Evolutionary conservation across 2,888 invertebrate species (phyloP).

Genomic region (Tiliacea citrago): DNA sequence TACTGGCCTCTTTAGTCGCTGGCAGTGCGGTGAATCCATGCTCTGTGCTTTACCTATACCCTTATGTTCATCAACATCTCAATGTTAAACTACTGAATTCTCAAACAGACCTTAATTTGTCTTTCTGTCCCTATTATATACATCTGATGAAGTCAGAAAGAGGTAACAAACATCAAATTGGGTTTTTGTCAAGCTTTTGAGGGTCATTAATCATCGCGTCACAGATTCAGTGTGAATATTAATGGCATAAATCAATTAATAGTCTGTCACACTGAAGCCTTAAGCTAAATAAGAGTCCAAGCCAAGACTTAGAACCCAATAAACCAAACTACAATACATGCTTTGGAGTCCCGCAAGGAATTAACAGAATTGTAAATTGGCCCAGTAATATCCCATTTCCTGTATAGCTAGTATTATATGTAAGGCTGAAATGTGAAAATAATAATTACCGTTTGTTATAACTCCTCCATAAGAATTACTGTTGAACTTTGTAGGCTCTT

Average conservation of each 20-base stretch:
- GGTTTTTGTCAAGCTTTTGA: neutral
- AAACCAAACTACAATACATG: slow-evolving; percentile 3
- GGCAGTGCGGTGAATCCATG: neutral
- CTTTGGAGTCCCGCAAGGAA: slow-evolving; percentile 8
- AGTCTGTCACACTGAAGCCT: neutral
- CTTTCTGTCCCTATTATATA: neutral
- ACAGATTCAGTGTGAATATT: neutral
- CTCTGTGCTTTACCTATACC: neutral
- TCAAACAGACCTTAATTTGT: neutral
- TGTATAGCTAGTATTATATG: neutral
- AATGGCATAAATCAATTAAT: neutral
- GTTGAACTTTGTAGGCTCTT: slow-evolving; percentile 84
- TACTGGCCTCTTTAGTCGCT: neutral
- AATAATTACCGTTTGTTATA: slow-evolving; percentile 82
- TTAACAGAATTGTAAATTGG: neutral
- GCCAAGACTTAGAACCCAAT: neutral
- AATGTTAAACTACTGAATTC: neutral
- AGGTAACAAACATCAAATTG: neutral
- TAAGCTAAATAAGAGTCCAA: neutral
- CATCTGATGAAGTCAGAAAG: neutral
- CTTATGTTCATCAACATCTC: neutral
- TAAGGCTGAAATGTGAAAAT: slow-evolving; percentile 42
- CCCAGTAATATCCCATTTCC: slow-evolving; percentile 5
- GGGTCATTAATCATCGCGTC: neutral
- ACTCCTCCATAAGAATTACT: slow-evolving; percentile 84